Evolutionary conservation across 2,888 invertebrate genomes (phyloP).

Genomic region (Hydrotaea cyrtoneurina): DNA sequence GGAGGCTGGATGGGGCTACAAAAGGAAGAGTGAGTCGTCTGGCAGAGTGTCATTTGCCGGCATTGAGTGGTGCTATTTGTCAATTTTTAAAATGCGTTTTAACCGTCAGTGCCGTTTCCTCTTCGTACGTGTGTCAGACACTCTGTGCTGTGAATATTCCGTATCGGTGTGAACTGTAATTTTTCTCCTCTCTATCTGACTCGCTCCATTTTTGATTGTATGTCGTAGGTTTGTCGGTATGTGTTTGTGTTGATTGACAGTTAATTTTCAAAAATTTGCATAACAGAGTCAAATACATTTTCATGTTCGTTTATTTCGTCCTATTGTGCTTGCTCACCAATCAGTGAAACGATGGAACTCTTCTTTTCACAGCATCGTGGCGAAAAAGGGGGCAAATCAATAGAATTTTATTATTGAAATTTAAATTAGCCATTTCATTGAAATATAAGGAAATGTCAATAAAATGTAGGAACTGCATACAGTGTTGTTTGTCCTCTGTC

Average conservation of each 20-base stretch:
- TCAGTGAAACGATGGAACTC: background rate
- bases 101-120: slow-evolving; percentile 6
- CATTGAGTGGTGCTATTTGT: slow-evolving; percentile 45
- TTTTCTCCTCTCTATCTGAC: background rate
- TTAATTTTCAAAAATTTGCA: slow-evolving; percentile 68
- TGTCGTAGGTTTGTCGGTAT: slow-evolving; percentile 25
- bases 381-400: slow-evolving; percentile 11
- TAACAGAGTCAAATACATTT: slow-evolving; percentile 63
- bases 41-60: slow-evolving; percentile 33
- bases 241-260: slow-evolving; percentile 67
- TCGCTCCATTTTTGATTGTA: background rate
- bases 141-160: background rate
- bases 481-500: background rate
- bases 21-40: background rate
- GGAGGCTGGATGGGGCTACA: background rate
- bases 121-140: background rate
- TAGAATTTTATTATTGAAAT: slow-evolving; percentile 32
- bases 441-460: background rate
- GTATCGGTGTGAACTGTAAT: background rate
- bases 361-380: background rate
- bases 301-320: slow-evolving; percentile 3
- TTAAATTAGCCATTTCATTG: slow-evolving; percentile 16
- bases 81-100: slow-evolving; percentile 48
- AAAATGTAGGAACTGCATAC: background rate
- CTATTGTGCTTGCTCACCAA: background rate